Evolutionary conservation across 2,113 vertebrate species (phyloP).

Genomic region (Glaucidium brasilianum): DNA sequence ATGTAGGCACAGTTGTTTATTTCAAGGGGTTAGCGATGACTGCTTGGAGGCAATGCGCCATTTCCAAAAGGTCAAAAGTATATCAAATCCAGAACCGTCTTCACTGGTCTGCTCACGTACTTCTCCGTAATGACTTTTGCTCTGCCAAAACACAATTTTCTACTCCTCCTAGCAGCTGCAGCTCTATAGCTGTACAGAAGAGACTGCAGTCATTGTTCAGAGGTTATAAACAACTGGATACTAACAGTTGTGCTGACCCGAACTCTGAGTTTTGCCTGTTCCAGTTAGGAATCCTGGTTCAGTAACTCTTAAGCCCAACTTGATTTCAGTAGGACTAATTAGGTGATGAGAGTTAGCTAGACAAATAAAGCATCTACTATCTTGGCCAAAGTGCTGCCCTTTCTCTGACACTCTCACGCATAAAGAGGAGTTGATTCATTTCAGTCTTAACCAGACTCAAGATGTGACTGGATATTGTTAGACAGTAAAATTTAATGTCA

Average conservation of each 20-base stretch:
- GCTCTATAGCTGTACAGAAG: background rate
- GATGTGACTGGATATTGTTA: background rate
- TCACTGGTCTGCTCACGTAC: fast-evolving
- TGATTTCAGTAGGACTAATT: background rate
- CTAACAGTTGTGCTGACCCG: background rate
- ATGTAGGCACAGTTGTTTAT: background rate
- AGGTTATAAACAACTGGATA: background rate
- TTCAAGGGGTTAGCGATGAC: background rate
- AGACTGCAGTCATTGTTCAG: background rate
- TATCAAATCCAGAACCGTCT: background rate
- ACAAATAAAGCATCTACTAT: background rate
- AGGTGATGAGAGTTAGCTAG: background rate
- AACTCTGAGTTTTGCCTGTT: background rate
- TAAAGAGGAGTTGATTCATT: background rate
- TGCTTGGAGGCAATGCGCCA: background rate
- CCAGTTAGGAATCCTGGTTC: background rate
- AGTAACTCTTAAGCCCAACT: background rate
- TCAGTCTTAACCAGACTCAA: background rate
- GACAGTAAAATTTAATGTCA: background rate
- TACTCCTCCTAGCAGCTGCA: constrained; percentile 44
- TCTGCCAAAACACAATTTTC: background rate
- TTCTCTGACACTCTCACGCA: background rate
- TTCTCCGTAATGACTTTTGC: background rate
- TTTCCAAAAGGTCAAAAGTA: background rate
- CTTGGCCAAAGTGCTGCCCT: background rate